Base-by-base conservation (phyloP, 2,888 invertebrate genomes). In the Drosophila antonietae region DNA sequence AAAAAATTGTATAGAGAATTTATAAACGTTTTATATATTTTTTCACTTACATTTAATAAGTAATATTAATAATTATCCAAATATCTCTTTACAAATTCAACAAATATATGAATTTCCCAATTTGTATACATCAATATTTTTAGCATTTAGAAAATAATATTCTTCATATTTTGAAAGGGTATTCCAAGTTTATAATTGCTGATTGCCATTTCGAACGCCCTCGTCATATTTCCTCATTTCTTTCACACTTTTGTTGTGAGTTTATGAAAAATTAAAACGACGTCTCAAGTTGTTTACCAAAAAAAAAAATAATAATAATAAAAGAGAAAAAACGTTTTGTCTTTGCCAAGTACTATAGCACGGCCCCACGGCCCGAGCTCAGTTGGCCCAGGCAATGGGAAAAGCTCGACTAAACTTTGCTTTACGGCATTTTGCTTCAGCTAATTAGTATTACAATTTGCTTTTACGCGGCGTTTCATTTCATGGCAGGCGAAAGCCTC, bases 381-480 rank as follows among this genome's bases (percentile, higher is more conserved):
- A n/a, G 43, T 52, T 23, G 28, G 35, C 61, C 60, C 15, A 55
- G 23, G 62, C 37, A 47, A 46, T 58, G 43, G 47, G 41, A 49
- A 64, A 88, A 87, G 68, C 84, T 83, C 82, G 75, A 71, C 69
- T 75, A 86, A 71, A 84, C 81, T 83, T 80, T 77, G 66, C 68
- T 72, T 75, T 74, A 75, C 77, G 73, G 78, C 69, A 66, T 71
- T 81, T 76, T 76, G 77, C 80, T 62, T 81, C 70, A 69, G 73
- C 88, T 89, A 89, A 89, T 89, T 89, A 90, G 88, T 79, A 83
- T 83, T 86, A 82, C 88, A 88, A 89, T 89, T 90, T 81, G 68
- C 79, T 69, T 83, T 72, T 71, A 71, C 58, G 61, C 63, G 58
- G 31, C 63, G 64, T 68, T 78, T 81, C 81, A 53, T 79, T 82